phyloP scores from a whole-genome alignment of 2,797 vertebrate genomes.

The Thaleichthys pacificus region DNA sequence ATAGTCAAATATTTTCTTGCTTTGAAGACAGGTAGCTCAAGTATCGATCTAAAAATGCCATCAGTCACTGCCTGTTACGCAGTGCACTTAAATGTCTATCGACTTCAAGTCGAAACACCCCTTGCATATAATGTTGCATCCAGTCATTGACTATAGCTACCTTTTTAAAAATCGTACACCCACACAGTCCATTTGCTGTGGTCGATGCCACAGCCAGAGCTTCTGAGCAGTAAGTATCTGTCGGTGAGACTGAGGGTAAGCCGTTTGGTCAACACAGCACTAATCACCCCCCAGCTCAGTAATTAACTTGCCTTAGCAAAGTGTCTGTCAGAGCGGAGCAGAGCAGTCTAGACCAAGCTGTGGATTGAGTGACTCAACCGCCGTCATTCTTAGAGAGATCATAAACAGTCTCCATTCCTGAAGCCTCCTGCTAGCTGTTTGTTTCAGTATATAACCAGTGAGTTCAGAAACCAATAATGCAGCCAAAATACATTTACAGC shows the following conservation, averaged over 20 bases:
- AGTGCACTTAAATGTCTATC: not conserved
- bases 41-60: not conserved
- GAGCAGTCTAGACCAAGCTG: not conserved
- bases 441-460: not conserved
- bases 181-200: not conserved
- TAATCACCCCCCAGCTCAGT: not conserved
- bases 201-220: not conserved
- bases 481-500: no score
- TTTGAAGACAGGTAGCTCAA: not conserved
- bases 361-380: not conserved
- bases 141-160: no score
- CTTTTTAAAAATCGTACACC: no score
- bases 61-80: no score
- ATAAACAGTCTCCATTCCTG: not conserved
- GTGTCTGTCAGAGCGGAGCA: not conserved
- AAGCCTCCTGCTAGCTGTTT: not conserved
- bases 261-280: not conserved
- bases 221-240: slow-evolving; percentile 1
- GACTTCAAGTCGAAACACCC: not conserved
- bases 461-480: not conserved
- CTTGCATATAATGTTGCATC: no score
- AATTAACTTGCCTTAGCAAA: slow-evolving; percentile 1
- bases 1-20: not conserved
- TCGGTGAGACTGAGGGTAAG: not conserved
- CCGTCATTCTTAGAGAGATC: not conserved